Conservation (phyloP, 2,113 vertebrate species). For the Tichodroma muraria region DNA sequence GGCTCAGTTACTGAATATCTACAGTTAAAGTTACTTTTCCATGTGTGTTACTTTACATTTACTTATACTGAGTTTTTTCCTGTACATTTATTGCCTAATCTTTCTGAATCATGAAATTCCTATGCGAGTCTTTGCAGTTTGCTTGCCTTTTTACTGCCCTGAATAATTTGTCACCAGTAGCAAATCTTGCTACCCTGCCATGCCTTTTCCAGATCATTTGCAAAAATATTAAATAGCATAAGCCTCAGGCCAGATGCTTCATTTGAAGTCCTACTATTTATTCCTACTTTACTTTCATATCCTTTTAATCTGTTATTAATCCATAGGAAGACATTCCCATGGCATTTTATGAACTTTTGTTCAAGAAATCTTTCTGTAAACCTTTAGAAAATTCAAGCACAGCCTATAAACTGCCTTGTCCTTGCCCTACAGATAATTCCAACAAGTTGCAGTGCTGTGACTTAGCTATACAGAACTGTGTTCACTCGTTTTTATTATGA, state of each 20-base stretch:
- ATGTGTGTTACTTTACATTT: not conserved
- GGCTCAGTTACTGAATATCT: not conserved
- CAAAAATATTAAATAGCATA: not conserved
- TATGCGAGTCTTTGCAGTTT: not conserved
- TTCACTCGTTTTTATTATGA: not conserved
- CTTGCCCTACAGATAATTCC: not conserved
- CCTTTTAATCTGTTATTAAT: not conserved
- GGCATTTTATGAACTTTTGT: not conserved
- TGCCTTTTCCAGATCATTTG: not conserved
- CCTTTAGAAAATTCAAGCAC: not conserved
- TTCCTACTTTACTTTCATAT: not conserved
- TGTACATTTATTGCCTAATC: not conserved
- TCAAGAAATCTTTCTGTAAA: not conserved
- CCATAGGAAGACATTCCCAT: not conserved
- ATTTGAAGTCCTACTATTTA: not conserved
- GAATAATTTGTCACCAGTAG: not conserved
- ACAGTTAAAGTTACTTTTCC: not conserved
- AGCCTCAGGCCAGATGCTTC: not conserved
- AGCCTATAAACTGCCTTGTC: not conserved
- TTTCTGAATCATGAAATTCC: not conserved
- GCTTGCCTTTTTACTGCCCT: not conserved
- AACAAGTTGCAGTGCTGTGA: not conserved
- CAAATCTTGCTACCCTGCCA: not conserved
- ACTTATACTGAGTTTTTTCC: slow-evolving; percentile 3
- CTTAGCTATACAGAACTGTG: not conserved